Evolutionary conservation across 2,113 vertebrate genomes (phyloP).

Genomic region (Scytalopus superciliaris): DNA sequence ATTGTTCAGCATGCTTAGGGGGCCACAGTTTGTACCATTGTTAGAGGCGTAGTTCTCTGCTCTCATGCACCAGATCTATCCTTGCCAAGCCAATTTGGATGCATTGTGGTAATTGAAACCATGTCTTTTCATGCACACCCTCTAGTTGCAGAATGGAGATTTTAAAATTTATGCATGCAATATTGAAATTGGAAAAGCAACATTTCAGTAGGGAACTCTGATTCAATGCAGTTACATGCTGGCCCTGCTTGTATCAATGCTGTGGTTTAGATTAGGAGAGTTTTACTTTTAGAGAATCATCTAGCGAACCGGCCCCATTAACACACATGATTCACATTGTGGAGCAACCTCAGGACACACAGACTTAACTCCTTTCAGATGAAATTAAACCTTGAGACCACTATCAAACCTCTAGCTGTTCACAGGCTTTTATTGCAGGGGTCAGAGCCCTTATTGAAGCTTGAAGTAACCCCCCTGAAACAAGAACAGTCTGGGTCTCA

Average conservation of each 20-base stretch:
- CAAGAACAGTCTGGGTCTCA: neutral
- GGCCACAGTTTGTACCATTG: accelerated
- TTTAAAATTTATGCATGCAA: neutral
- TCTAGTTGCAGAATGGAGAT: neutral
- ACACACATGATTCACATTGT: neutral
- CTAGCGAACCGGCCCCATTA: neutral
- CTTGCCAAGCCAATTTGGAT: neutral
- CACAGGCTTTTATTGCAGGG: neutral
- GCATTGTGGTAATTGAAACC: accelerated
- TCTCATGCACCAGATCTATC: neutral
- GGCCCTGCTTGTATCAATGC: neutral
- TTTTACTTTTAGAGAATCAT: neutral
- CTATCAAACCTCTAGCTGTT: neutral
- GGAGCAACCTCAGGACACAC: neutral
- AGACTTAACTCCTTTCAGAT: neutral
- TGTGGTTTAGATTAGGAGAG: neutral
- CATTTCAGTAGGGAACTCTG: neutral
- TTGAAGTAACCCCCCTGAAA: neutral
- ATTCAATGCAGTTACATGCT: neutral
- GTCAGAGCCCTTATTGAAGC: neutral
- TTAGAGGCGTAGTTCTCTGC: neutral
- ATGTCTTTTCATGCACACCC: neutral
- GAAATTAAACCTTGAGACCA: neutral
- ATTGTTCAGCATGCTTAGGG: no score
- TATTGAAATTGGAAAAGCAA: neutral